Conservation (phyloP, 2,888 invertebrate species). For the Lissonota sp. region DNA sequence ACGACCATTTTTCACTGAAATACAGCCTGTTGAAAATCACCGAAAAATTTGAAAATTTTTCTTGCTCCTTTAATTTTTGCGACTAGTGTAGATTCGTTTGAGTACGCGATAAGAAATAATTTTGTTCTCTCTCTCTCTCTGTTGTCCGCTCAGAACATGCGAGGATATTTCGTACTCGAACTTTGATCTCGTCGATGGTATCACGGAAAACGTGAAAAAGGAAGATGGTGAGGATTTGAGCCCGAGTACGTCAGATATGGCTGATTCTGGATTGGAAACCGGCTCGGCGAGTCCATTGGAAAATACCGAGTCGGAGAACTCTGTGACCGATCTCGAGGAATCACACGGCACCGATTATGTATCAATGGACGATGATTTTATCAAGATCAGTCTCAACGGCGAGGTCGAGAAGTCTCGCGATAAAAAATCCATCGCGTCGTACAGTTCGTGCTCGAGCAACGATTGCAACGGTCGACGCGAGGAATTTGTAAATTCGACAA, state of each 20-base stretch:
- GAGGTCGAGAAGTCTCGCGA: conserved; percentile 63
- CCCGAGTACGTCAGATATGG: conserved; percentile 80
- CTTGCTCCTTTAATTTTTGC: too few relatives aligned
- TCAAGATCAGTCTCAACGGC: conserved; percentile 69
- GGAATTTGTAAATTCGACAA: conserved; percentile 31
- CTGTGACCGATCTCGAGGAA: conserved; percentile 79
- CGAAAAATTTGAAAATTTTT: too few relatives aligned
- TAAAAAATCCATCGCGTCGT: conserved; percentile 36
- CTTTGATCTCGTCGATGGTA: conserved; percentile 25
- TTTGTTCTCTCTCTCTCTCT: background rate
- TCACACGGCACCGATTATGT: conserved; percentile 77
- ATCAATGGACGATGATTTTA: conserved; percentile 79
- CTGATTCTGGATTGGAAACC: conserved; percentile 83
- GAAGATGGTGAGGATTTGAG: conserved; percentile 70
- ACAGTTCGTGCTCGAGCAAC: conserved; percentile 10
- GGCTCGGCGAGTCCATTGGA: conserved; percentile 83
- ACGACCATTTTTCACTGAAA: too few relatives aligned
- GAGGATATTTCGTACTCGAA: conserved; percentile 50
- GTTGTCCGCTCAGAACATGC: conserved; percentile 53
- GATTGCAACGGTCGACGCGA: conserved; percentile 14
- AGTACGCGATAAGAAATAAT: background rate
- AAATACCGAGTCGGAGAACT: conserved; percentile 82
- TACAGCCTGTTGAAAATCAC: too few relatives aligned
- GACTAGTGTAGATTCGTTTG: too few relatives aligned
- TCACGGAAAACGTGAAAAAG: conserved; percentile 6